phyloP scores from a whole-genome alignment of 2,888 invertebrate genomes.

The Lacanobia oleracea region DNA sequence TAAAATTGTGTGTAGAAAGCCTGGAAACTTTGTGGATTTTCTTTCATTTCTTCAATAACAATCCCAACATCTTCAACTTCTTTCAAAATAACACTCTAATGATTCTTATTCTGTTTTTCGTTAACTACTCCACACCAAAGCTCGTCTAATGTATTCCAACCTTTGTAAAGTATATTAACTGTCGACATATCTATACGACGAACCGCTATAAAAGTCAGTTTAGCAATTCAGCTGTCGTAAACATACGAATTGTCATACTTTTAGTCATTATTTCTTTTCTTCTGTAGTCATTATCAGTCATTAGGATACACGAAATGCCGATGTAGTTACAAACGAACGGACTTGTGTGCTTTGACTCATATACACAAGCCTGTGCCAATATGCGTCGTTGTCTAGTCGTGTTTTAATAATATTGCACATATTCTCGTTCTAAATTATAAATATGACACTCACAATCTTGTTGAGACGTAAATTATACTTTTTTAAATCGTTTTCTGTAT shows the following conservation, averaged over 20 bases:
- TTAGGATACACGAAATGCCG: conserved; percentile 60
- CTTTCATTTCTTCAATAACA: conserved; percentile 1
- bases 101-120: neutral
- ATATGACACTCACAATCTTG: conserved; percentile 41
- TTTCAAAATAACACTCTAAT: conserved; percentile 1
- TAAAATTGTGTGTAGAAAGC: conserved; percentile 33
- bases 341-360: conserved; percentile 64
- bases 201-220: conserved; percentile 59
- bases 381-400: conserved; percentile 15
- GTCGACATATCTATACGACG: conserved; percentile 54
- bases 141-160: conserved; percentile 13
- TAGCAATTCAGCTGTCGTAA: conserved; percentile 56
- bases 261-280: conserved; percentile 61
- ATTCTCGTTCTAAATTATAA: conserved; percentile 39
- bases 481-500: conserved; percentile 26
- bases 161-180: conserved; percentile 32
- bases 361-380: conserved; percentile 59
- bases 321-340: conserved; percentile 52
- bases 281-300: conserved; percentile 68
- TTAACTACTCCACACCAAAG: conserved; percentile 16
- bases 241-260: conserved; percentile 61
- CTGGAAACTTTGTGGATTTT: conserved; percentile 5
- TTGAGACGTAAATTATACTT: conserved; percentile 40
- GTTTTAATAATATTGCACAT: conserved; percentile 46
- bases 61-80: neutral